Base-by-base conservation (phyloP, 2,113 vertebrate species). In the Progne subis region DNA sequence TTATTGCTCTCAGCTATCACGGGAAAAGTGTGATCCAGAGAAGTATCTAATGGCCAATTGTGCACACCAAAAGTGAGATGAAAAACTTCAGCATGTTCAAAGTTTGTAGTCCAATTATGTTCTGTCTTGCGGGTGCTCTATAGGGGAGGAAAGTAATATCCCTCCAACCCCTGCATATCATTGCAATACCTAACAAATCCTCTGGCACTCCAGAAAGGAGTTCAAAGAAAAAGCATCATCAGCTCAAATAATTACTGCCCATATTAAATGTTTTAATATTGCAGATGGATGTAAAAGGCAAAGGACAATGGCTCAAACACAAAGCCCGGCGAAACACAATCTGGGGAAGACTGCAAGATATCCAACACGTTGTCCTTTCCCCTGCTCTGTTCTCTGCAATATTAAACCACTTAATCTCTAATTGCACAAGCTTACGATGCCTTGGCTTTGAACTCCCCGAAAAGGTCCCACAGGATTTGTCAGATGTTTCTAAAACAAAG, bases 401-500 rank as follows among this genome's bases (percentile, higher is more conserved):
- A 97, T 97, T 97, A 97, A 97, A 97, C 94, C 95, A 97, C 88
- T 97, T 95, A 94, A 96, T 95, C 92, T 85, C 91, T 97, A 98
- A 98, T 97, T 97, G 97, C 88, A 84, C 86, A 52, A 95, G 74
- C 84, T 96, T 91, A 92, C 5, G 52, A 82, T 89, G 76, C 72
- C 74, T 86, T 95, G 93, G 97, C 86, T 68, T 87, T 96, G 95
- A 97, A 90, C 88, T 92, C 82, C 69, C 93, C 44, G 6, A 49
- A 61, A 32, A 86, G 80, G 63, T 96, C 80, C 94, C 76, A 71
- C 59, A 91, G 72, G 92, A 97, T 95, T 97, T 96, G 94, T 97
- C 97, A 96, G 96, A 95, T 95, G 64, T 97, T 97, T 97, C 95
- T 97, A 97, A 98, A 97, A 97, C 92, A 96, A 97, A 96, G 81